Evolutionary conservation across 2,888 invertebrate species (phyloP), one percentile per base, ranked within the genome.

Genomic region (Nasonia oneida): DNA sequence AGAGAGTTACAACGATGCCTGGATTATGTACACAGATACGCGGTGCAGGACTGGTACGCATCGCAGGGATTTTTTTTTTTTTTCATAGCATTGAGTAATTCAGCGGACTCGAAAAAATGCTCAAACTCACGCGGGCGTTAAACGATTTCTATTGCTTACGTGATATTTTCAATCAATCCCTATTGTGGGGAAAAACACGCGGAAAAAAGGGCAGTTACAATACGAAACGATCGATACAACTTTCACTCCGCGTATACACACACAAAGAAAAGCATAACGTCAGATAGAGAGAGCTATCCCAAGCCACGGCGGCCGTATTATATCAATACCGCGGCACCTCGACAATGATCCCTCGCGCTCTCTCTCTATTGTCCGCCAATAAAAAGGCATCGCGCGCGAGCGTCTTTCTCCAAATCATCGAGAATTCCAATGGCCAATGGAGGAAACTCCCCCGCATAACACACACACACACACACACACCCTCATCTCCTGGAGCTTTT

Each of bases 321-420:
- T 61, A 61, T 61, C 64, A 15, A 67, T 33, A 67, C 23, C 15
- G 29, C 29, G 12, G 12, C 23, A 3, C 64, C 33, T 33, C 64
- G 33, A 67, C 64, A 67, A 67, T 67, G 33, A 67, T 14, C 33
- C 33, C 29, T 2, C 29, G 23, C 4, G 37, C 23, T 23, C 37
- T 3, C 23, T 61, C 64, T 3, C 33, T 12, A 67, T 67, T 67
- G 64, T 67, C 29, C 33, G 14, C 23, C 64, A 33, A 67, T 29
- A 67, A 67, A 64, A 67, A n/a, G n/a, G n/a, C 15, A n/a, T 5
- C 18, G 0, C 15, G 18, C 15, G 57, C 15, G 2, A 5, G 18
- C 57, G 33, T 67, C 64, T 67, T 67, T 67, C 64, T 67, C 29
- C 64, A 29, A 67, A 67, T 67, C 64, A 33, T 67, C 64, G 64